Conservation (phyloP, 2,797 vertebrate genomes). For the Parauchenoglanis punctatus region DNA sequence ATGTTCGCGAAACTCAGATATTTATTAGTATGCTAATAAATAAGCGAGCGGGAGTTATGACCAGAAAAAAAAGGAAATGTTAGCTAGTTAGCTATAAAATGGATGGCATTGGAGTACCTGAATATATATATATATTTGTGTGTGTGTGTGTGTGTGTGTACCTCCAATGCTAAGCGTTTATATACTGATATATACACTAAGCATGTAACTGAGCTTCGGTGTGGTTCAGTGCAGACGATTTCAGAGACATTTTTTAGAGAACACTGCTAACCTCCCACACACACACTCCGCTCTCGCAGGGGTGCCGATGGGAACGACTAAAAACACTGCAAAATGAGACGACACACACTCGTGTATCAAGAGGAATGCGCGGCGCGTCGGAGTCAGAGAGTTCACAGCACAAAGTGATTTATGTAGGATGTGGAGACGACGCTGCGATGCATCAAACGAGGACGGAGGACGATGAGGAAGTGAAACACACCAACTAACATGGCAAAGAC, state of each 20-base stretch:
- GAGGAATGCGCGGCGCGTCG: neutral
- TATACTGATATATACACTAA: too few species aligned
- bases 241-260: neutral
- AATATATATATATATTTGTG: neutral
- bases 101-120: neutral
- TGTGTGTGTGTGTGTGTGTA: too few species aligned
- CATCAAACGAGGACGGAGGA: neutral
- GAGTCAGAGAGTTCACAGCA: neutral
- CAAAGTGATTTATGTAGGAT: neutral
- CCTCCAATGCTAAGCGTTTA: too few species aligned
- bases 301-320: neutral
- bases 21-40: neutral
- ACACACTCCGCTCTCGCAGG: neutral
- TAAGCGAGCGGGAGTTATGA: neutral
- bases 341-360: neutral
- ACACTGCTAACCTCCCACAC: conserved; percentile 9
- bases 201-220: neutral
- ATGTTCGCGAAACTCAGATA: neutral
- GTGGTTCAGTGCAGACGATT: neutral
- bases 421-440: neutral
- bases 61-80: neutral
- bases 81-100: neutral
- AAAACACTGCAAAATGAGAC: neutral
- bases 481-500: neutral
- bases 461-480: neutral